phyloP scores from a whole-genome alignment of 2,888 invertebrate species.

The Boloria selene region DNA sequence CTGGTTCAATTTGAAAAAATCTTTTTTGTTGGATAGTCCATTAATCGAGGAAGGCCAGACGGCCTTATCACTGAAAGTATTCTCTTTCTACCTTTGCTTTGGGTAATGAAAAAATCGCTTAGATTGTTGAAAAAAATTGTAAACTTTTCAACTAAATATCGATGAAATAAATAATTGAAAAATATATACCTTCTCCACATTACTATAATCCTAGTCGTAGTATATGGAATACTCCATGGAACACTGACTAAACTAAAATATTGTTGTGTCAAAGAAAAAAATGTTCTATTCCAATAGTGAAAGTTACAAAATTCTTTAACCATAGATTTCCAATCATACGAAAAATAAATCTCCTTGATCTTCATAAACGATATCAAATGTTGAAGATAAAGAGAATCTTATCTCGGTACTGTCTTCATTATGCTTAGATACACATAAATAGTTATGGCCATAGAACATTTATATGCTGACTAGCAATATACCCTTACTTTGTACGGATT shows the following conservation, averaged over 20 bases:
- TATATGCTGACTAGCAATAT: too few species aligned
- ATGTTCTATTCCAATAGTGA: neutral
- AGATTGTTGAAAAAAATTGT: too few species aligned
- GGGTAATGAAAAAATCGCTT: too few species aligned
- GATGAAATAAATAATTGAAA: neutral
- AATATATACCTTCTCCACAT: constrained; percentile 20
- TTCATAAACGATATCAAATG: constrained; percentile 29
- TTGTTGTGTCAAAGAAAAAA: constrained; percentile 6
- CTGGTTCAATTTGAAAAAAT: too few species aligned
- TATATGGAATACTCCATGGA: constrained; percentile 26
- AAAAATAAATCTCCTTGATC: constrained; percentile 37
- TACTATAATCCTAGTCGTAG: constrained; percentile 11
- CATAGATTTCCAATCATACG: constrained; percentile 29
- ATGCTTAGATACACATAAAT: neutral
- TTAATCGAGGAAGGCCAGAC: too few species aligned
- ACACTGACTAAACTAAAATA: constrained; percentile 20
- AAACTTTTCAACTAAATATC: too few species aligned
- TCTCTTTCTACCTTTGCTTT: too few species aligned
- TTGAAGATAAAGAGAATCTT: constrained; percentile 5
- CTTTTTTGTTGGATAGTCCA: too few species aligned
- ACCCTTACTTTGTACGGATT: too few species aligned
- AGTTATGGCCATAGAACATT: too few species aligned
- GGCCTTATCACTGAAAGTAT: too few species aligned
- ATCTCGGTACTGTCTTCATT: neutral
- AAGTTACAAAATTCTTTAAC: constrained; percentile 8